Conservation (phyloP, 2,113 vertebrate genomes). For the Boulengeromyrus knoepffleri region DNA sequence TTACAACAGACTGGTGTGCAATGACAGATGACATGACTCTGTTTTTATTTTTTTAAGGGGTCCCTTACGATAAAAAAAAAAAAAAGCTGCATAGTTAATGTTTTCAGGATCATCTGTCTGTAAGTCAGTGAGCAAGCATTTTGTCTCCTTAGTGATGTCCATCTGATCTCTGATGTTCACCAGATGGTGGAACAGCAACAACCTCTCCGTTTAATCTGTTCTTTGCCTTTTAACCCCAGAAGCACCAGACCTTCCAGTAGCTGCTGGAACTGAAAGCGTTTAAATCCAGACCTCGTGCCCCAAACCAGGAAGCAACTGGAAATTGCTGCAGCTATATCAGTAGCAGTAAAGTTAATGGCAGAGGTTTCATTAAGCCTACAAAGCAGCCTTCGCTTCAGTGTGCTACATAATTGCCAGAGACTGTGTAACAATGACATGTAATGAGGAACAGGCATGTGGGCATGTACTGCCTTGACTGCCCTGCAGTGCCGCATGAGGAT, state of each 20-base stretch:
- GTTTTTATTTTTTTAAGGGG: neutral
- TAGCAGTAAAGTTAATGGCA: neutral
- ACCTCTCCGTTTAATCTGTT: neutral
- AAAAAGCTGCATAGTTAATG: conserved; percentile 7
- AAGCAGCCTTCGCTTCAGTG: neutral
- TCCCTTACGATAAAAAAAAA: neutral
- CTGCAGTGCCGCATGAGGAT: neutral
- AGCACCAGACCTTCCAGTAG: conserved; percentile 2
- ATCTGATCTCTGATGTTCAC: neutral
- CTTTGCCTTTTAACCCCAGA: neutral
- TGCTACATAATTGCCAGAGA: neutral
- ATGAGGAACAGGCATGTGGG: neutral
- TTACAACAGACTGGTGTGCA: neutral
- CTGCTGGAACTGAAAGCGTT: neutral
- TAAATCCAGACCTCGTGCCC: neutral
- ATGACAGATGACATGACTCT: neutral
- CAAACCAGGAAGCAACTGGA: neutral
- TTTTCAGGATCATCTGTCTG: conserved; percentile 9
- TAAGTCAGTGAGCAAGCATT: neutral
- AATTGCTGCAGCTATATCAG: neutral
- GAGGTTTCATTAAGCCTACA: neutral
- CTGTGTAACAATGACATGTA: neutral
- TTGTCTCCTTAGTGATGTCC: neutral
- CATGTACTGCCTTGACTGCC: neutral
- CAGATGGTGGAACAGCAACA: neutral